Conservation (phyloP, 2,888 invertebrate genomes). For the Drosophila hamatofila region DNA sequence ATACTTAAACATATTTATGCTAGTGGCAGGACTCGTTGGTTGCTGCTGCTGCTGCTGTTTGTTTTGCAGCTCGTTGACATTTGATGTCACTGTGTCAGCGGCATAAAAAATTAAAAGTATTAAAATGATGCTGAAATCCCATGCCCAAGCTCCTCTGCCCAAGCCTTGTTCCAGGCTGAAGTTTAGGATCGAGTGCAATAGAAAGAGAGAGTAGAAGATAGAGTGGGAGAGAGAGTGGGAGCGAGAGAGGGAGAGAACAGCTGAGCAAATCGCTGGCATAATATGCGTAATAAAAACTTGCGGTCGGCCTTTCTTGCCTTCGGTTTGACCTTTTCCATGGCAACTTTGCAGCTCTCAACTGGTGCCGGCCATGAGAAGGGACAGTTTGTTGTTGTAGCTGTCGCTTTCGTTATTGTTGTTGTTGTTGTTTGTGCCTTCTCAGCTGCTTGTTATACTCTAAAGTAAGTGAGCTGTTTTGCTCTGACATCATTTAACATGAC, state of each 20-base stretch:
- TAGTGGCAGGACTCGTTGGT: conserved; percentile 30
- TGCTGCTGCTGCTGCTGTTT: conserved; percentile 57
- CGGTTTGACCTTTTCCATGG: conserved; percentile 69
- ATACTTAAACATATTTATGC: conserved; percentile 65
- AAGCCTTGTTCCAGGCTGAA: conserved; percentile 14
- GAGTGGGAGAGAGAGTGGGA: not conserved
- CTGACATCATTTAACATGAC: not conserved
- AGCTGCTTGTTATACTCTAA: conserved; percentile 44
- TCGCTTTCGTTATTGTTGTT: conserved; percentile 32
- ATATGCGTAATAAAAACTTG: conserved; percentile 81
- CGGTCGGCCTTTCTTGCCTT: conserved; percentile 50
- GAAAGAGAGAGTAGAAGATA: not conserved
- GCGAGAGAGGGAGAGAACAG: not conserved
- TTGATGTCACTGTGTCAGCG: conserved; percentile 80
- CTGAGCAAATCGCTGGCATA: conserved; percentile 72
- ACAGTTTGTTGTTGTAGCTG: conserved; percentile 58
- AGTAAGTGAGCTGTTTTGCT: conserved; percentile 15
- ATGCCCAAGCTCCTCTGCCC: conserved; percentile 20
- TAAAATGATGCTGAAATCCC: conserved; percentile 69
- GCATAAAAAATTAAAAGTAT: conserved; percentile 80
- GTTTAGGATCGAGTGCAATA: not conserved
- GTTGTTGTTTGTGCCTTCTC: conserved; percentile 57
- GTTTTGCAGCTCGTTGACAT: conserved; percentile 80
- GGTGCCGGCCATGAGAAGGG: conserved; percentile 29
- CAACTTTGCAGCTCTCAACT: conserved; percentile 22